phyloP scores from a whole-genome alignment of 2,797 vertebrate species.

The Otus scops region DNA sequence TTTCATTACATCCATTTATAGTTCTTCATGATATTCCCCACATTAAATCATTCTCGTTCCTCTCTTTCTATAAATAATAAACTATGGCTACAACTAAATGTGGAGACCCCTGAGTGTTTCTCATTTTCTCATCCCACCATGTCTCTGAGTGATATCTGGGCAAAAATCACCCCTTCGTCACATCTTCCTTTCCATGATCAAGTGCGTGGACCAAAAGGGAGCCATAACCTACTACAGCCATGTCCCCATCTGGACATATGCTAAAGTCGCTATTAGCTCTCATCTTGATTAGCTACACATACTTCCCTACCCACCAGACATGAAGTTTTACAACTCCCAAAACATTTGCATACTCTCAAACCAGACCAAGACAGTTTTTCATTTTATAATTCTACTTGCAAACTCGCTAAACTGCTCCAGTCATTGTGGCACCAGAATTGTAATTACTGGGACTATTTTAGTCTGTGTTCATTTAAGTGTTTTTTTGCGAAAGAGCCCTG shows the following conservation, averaged over 20 bases:
- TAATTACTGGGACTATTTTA: not conserved
- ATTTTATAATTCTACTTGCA: not conserved
- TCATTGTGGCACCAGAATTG: not conserved
- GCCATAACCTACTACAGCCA: not conserved
- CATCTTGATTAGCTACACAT: not conserved
- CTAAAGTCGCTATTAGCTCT: not conserved
- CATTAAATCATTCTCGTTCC: not conserved
- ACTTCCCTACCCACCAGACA: not conserved
- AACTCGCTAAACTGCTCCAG: not conserved
- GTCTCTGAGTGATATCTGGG: not conserved
- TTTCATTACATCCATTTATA: not conserved
- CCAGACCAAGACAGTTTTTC: not conserved
- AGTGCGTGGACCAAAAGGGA: not conserved
- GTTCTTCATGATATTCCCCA: not conserved
- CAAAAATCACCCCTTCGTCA: not conserved
- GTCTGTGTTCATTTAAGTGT: not conserved
- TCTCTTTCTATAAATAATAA: not conserved
- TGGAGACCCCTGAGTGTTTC: not conserved
- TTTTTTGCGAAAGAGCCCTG: not conserved
- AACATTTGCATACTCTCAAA: not conserved
- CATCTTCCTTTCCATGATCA: not conserved
- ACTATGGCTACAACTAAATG: not conserved
- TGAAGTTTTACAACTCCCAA: not conserved
- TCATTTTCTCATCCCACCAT: not conserved
- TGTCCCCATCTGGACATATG: not conserved